These are phyloP conservation scores for Micropterix aruncella DNA, from an alignment of 2,888 invertebrate genomes.

Conservation along the genomic window DNA sequence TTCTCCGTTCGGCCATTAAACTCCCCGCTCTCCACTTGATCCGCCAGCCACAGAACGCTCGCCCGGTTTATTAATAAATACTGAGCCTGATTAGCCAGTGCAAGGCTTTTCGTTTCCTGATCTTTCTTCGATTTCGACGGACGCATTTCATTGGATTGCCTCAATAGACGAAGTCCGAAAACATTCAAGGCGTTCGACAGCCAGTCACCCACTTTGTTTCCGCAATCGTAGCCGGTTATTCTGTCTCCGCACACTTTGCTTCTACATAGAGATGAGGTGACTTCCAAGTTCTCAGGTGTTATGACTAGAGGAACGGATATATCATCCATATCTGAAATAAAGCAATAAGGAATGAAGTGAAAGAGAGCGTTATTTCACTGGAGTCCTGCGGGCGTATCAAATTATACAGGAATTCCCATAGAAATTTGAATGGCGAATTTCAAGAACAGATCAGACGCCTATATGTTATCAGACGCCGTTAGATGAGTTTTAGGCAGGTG, in stretches of 20 bases:
- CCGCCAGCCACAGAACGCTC: conserved; percentile 59
- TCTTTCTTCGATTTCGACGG: conserved; percentile 22
- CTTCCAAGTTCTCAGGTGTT: conserved; percentile 14
- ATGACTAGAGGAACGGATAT: conserved; percentile 39
- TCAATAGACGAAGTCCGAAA: conserved; percentile 53
- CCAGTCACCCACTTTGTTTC: conserved; percentile 69
- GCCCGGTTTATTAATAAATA: conserved; percentile 67
- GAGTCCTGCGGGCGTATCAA: no score
- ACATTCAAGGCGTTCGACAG: conserved; percentile 54
- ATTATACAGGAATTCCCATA: no score
- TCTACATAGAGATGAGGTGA: conserved; percentile 41
- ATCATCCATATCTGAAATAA: conserved; percentile 30
- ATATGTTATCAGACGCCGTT: no score
- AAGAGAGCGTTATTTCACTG: no score
- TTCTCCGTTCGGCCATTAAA: conserved; percentile 39
- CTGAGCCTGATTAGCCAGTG: conserved; percentile 74
- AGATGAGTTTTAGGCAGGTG: no score
- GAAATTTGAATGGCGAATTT: no score
- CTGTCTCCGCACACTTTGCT: conserved; percentile 79
- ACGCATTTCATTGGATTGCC: conserved; percentile 33
- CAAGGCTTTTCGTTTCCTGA: conserved; percentile 23
- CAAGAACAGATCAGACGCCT: no score
- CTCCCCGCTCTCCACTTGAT: conserved; percentile 39
- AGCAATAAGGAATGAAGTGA: no score
- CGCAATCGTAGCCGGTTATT: conserved; percentile 72